These are phyloP conservation scores for Coregonus ussuriensis DNA, from an alignment of 2,797 vertebrate species.

Conservation along the genomic window DNA sequence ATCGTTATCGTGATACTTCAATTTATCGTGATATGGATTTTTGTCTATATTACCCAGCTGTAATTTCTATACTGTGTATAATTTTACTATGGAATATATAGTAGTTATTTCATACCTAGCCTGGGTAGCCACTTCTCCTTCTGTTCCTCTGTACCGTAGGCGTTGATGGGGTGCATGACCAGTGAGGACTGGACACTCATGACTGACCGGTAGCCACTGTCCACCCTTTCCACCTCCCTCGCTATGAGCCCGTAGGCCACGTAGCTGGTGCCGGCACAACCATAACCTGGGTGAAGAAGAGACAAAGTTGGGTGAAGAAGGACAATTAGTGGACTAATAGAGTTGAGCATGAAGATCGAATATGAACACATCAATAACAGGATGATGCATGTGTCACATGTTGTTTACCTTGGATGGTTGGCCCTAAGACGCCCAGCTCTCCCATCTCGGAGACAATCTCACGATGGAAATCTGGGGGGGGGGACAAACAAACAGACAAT, in stretches of 20 bases:
- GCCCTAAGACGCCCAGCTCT: conserved; percentile 70
- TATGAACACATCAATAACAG: too few relatives aligned
- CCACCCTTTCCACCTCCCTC: conserved; percentile 88
- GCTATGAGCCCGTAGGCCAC: conserved; percentile 90
- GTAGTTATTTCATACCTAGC: conserved; percentile 74
- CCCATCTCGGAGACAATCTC: conserved; percentile 82
- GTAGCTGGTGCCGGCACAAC: conserved; percentile 88
- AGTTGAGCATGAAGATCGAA: too few relatives aligned
- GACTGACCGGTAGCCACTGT: conserved; percentile 90
- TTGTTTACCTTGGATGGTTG: conserved; percentile 81
- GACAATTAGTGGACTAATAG: neutral
- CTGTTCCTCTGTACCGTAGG: conserved; percentile 87
- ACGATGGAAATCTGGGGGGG: conserved; percentile 76
- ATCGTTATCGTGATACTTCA: too few relatives aligned
- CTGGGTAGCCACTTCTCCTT: conserved; percentile 85
- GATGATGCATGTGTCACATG: too few relatives aligned
- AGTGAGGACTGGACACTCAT: conserved; percentile 94
- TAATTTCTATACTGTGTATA: too few relatives aligned
- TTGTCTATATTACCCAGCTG: too few relatives aligned
- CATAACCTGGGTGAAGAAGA: conserved; percentile 75
- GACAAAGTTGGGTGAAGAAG: neutral
- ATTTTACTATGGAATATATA: too few relatives aligned
- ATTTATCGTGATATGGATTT: too few relatives aligned
- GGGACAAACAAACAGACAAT: conserved; percentile 4
- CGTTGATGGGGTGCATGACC: conserved; percentile 89